phyloP scores from a whole-genome alignment of 2,797 vertebrate genomes.

The Avahi laniger region DNA sequence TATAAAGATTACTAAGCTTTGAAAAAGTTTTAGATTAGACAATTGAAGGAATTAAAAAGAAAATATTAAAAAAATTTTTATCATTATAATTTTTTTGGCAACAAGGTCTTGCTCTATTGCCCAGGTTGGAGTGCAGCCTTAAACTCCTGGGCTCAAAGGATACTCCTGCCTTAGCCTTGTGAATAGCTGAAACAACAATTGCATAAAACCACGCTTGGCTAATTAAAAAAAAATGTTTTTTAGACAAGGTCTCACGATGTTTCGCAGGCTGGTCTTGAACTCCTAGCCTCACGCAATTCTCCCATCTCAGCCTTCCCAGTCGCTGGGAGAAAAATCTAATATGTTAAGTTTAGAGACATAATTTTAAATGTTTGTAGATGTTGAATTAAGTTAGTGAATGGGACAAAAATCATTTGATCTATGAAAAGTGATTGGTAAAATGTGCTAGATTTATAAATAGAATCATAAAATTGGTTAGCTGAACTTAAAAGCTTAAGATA shows the following conservation, averaged over 20 bases:
- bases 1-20: not conserved
- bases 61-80: not conserved
- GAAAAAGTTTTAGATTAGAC: not conserved
- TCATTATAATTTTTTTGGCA: not conserved
- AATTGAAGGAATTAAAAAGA: not conserved
- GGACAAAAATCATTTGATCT: not conserved
- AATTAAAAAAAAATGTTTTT: not conserved
- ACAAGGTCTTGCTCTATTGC: not conserved
- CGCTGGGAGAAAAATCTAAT: not conserved
- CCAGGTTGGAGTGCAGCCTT: not conserved
- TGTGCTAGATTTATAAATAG: not conserved
- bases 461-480: not conserved
- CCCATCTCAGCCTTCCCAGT: not conserved
- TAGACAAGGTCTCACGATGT: not conserved
- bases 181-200: not conserved
- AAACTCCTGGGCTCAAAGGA: not conserved
- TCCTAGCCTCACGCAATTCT: not conserved
- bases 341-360: not conserved
- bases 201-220: not conserved
- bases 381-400: not conserved
- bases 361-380: not conserved
- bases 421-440: conserved; percentile 4
- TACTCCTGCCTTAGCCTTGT: not conserved
- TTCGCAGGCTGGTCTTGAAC: not conserved
- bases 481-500: not conserved